Conservation (phyloP, 2,113 vertebrate species). For the Pristiophorus japonicus region DNA sequence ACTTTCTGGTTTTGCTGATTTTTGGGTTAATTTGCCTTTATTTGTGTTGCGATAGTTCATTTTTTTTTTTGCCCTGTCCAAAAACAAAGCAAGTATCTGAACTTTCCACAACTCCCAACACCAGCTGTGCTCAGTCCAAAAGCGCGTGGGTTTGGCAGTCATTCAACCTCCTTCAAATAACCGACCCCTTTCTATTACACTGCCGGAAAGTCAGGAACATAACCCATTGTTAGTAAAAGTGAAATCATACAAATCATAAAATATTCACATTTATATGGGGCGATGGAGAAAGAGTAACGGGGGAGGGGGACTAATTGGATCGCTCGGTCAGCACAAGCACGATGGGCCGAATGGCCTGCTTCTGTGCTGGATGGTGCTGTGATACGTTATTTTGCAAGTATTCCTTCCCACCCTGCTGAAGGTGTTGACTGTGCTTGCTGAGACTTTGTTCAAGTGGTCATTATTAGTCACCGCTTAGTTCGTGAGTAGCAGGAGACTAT, state of each 20-base stretch:
- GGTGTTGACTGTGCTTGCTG: too few relatives aligned
- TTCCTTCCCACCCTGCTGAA: too few relatives aligned
- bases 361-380: too few relatives aligned
- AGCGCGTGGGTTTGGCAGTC: neutral
- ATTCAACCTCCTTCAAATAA: neutral
- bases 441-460: neutral
- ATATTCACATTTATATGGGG: neutral
- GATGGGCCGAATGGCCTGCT: neutral
- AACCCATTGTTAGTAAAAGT: constrained; percentile 24
- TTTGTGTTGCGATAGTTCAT: neutral
- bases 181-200: neutral
- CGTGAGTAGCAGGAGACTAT: too few relatives aligned
- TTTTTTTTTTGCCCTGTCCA: neutral
- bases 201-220: neutral
- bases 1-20: neutral
- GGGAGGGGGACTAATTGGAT: neutral
- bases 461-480: neutral
- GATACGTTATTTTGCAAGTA: too few relatives aligned
- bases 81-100: neutral
- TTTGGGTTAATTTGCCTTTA: neutral
- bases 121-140: neutral
- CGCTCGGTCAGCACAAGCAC: neutral
- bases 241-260: constrained; percentile 21
- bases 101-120: neutral
- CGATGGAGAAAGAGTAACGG: neutral